Evolutionary conservation across 1,140 invertebrate species (phyloP).

Genomic region (Polypedilum pembai): DNA sequence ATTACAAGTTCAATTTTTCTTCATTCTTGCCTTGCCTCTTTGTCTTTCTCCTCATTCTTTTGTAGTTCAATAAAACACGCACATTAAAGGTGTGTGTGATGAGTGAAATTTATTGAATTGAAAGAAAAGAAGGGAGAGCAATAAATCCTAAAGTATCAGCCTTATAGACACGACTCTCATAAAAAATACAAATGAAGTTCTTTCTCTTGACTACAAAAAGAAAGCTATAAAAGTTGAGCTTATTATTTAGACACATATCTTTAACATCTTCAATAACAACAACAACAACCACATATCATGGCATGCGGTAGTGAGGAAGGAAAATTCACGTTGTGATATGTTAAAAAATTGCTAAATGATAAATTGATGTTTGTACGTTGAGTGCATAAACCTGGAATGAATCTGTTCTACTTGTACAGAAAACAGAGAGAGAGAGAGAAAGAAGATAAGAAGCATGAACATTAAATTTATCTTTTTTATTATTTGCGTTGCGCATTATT

Average conservation of each 20-base stretch:
- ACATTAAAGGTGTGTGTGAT: neutral
- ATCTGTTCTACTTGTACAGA: neutral
- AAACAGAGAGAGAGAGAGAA: neutral
- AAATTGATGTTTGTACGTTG: conserved; percentile 22
- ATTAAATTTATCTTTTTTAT: conserved; percentile 10
- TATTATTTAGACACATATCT: conserved; percentile 23
- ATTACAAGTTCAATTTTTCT: neutral
- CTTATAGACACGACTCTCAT: conserved; percentile 13
- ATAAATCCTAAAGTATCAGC: neutral
- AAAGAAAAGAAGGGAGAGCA: conserved; percentile 8
- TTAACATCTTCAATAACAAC: neutral
- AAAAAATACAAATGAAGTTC: conserved; percentile 20
- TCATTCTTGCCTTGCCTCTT: neutral
- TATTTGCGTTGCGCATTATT: conserved; percentile 1
- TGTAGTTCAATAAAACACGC: neutral
- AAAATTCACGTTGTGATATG: neutral
- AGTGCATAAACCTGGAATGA: conserved; percentile 20
- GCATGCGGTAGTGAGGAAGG: neutral
- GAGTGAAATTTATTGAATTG: neutral
- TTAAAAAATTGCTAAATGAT: neutral
- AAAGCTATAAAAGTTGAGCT: neutral
- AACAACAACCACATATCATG: neutral
- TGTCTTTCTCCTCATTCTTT: neutral
- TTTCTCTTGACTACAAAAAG: neutral
- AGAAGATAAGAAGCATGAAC: neutral